Percentiles rank a stretch among this genome's conserved stretches.
These are phyloP conservation scores for Hemistola chrysoprasaria DNA, from an alignment of 2,888 invertebrate species.

Conservation along the genomic window DNA sequence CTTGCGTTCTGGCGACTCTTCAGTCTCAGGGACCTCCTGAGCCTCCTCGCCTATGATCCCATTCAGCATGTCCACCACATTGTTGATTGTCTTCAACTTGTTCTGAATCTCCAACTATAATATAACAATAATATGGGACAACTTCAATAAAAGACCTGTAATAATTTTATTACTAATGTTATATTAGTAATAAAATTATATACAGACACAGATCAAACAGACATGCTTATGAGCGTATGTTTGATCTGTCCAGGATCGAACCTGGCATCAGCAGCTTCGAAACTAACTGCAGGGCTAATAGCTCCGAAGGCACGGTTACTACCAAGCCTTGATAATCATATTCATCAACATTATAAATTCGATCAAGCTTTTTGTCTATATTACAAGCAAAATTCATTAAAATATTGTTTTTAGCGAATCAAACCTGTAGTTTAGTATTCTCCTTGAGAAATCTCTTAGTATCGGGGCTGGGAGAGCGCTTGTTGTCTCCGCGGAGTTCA, in stretches of 20 bases:
- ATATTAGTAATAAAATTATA: too few relatives aligned
- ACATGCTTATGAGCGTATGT: too few relatives aligned
- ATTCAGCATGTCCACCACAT: constrained; percentile 93
- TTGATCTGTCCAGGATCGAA: too few relatives aligned
- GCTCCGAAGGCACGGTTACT: too few relatives aligned
- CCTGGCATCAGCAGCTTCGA: too few relatives aligned
- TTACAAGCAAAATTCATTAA: constrained; percentile 17
- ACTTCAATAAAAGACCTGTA: too few relatives aligned
- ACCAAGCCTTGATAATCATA: too few relatives aligned
- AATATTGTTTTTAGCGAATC: constrained; percentile 23
- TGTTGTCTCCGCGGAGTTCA: constrained; percentile 86
- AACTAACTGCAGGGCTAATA: too few relatives aligned
- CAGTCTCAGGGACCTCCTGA: constrained; percentile 43
- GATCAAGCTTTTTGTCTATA: not conserved
- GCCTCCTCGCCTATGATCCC: constrained; percentile 90
- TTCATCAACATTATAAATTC: not conserved
- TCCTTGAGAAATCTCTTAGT: constrained; percentile 90
- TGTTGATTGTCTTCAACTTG: constrained; percentile 91
- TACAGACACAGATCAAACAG: too few relatives aligned
- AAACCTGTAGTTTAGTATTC: constrained; percentile 93
- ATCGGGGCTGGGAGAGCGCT: constrained; percentile 88
- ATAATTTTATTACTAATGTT: too few relatives aligned
- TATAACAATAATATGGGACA: constrained; percentile 16
- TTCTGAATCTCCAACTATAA: constrained; percentile 89
- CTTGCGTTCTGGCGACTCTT: constrained; percentile 56